phyloP scores from a whole-genome alignment of 1,140 invertebrate genomes.

The Cotesia glomerata region DNA sequence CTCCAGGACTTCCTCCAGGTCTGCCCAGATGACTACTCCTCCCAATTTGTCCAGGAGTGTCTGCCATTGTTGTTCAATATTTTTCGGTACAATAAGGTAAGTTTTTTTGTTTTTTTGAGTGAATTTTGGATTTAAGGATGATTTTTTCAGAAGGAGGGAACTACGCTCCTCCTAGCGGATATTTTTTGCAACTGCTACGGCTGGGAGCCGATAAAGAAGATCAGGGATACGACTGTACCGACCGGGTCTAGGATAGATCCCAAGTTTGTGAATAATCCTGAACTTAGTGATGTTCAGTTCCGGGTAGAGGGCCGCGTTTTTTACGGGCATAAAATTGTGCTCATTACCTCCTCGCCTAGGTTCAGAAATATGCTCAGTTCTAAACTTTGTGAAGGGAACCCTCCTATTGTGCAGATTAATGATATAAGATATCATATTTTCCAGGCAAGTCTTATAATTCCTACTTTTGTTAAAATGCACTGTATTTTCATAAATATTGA shows the following conservation, averaged over 20 bases:
- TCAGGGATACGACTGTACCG: conserved; percentile 74
- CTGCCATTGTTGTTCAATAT: conserved; percentile 88
- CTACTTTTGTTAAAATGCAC: no score
- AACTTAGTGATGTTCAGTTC: conserved; percentile 89
- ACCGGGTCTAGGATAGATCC: conserved; percentile 83
- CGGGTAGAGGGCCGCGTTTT: conserved; percentile 90
- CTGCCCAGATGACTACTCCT: conserved; percentile 82
- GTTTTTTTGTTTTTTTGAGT: not conserved
- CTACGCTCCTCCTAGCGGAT: conserved; percentile 83
- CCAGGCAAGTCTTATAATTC: conserved; percentile 69
- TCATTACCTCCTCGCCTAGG: conserved; percentile 86
- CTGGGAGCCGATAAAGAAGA: conserved; percentile 81
- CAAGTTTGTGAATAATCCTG: conserved; percentile 91
- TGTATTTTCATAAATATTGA: no score
- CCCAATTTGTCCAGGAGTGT: conserved; percentile 89
- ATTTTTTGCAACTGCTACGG: conserved; percentile 90
- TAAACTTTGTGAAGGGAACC: conserved; percentile 75
- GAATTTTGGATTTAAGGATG: not conserved
- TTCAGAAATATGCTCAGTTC: conserved; percentile 87
- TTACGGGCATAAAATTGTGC: conserved; percentile 91
- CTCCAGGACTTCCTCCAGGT: conserved; percentile 90
- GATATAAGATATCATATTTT: conserved; percentile 92
- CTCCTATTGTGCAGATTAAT: conserved; percentile 89
- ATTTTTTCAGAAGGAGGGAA: conserved; percentile 80
- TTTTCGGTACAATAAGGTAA: conserved; percentile 87